These are phyloP conservation scores for Meriones unguiculatus DNA, from an alignment of 2,113 vertebrate genomes.

Conservation along the genomic window DNA sequence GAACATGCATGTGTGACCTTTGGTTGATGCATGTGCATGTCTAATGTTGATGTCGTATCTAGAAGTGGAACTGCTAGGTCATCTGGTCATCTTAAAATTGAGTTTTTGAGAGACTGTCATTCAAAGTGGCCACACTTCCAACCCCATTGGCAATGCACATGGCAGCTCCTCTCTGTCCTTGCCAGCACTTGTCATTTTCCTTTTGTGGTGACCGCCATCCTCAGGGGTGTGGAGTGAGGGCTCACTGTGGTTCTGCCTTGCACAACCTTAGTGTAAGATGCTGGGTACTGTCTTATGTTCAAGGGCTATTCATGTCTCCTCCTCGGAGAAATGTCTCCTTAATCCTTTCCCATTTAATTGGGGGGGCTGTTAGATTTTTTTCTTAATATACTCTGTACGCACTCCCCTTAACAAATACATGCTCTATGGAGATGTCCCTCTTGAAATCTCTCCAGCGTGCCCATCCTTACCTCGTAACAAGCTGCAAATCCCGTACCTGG, in stretches of 20 bases:
- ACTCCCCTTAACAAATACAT: conserved; percentile 29
- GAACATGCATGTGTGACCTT: neutral
- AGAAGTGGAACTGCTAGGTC: neutral
- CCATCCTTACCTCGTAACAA: conserved; percentile 94
- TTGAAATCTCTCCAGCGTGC: neutral
- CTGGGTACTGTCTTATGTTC: neutral
- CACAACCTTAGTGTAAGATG: neutral
- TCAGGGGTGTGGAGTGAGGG: neutral
- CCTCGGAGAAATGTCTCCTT: conserved; percentile 37
- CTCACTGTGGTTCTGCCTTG: neutral
- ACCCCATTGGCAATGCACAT: neutral
- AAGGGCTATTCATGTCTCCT: neutral
- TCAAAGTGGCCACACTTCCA: neutral
- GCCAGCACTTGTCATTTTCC: neutral
- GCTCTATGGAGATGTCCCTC: conserved; percentile 5
- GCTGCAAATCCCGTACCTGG: conserved; percentile 95
- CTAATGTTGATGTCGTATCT: neutral
- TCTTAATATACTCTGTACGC: conserved; percentile 25
- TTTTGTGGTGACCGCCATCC: neutral
- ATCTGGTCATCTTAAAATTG: neutral
- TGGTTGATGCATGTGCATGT: conserved; percentile 13
- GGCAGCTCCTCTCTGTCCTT: neutral
- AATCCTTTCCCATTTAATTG: neutral
- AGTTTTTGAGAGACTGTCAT: conserved; percentile 46
- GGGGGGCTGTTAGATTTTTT: neutral